Percentiles rank a stretch among this genome's conserved stretches.
These are phyloP conservation scores for Phocides pigmalion DNA, from an alignment of 1,140 invertebrate species.

Conservation along the genomic window DNA sequence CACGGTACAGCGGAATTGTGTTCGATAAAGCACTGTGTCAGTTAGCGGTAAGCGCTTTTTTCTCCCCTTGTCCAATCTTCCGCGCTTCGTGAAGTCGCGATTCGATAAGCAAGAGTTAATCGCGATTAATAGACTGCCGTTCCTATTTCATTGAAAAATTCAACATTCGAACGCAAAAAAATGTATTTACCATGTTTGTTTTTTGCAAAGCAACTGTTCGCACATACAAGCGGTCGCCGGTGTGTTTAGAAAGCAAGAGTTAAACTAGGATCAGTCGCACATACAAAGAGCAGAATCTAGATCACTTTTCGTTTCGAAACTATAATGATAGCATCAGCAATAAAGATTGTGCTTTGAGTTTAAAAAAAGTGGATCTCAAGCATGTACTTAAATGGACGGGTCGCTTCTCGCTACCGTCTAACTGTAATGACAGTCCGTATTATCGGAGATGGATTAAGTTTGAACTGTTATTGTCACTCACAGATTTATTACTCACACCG, in stretches of 20 bases:
- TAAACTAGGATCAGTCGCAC: constrained; percentile 43
- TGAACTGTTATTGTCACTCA: constrained; percentile 36
- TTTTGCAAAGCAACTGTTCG: constrained; percentile 17
- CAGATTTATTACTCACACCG: constrained; percentile 13
- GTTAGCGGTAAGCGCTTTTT: constrained; percentile 76
- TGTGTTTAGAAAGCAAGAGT: constrained; percentile 60
- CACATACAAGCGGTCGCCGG: constrained; percentile 2
- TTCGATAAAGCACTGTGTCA: constrained; percentile 79
- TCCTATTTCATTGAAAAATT: constrained; percentile 35
- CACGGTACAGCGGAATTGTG: constrained; percentile 59
- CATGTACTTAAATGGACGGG: constrained; percentile 55
- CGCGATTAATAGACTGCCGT: constrained; percentile 42
- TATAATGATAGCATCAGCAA: constrained; percentile 55
- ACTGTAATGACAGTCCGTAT: constrained; percentile 50
- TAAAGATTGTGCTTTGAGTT: constrained; percentile 44
- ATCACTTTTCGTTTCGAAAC: constrained; percentile 65
- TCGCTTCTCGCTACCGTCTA: constrained; percentile 54
- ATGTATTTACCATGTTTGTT: constrained; percentile 23
- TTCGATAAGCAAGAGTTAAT: constrained; percentile 51
- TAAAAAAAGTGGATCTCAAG: constrained; percentile 57
- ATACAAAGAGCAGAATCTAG: constrained; percentile 54
- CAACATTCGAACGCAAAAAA: constrained; percentile 17
- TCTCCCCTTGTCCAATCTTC: constrained; percentile 58
- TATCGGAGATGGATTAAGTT: constrained; percentile 44
- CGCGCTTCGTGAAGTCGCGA: constrained; percentile 46